A percentile compares a stretch with the other conserved stretches of the same genome.
Conservation (phyloP, 2,113 vertebrate species). For the Conger conger region DNA sequence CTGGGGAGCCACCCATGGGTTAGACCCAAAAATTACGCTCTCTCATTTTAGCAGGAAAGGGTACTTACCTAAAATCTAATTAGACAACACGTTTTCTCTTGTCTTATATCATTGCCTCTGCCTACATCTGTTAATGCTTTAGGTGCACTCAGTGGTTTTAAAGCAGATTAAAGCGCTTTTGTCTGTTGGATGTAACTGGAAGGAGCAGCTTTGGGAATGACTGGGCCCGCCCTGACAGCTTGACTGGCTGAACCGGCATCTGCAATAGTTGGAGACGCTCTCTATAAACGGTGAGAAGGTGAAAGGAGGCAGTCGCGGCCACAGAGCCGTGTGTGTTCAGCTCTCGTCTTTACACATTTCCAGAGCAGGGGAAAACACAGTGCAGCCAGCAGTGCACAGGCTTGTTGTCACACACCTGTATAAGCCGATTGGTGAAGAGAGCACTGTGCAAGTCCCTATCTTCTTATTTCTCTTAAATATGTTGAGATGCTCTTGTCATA, state of each 20-base stretch:
- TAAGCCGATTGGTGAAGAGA: neutral
- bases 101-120: neutral
- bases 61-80: neutral
- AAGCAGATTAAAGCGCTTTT: neutral
- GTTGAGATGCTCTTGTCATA: neutral
- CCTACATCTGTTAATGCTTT: neutral
- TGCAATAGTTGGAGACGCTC: neutral
- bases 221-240: neutral
- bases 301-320: neutral
- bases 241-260: neutral
- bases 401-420: neutral
- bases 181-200: neutral
- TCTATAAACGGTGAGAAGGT: neutral
- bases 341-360: neutral
- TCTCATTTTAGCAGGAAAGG: neutral
- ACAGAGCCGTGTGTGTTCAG: neutral
- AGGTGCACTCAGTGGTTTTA: neutral
- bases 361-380: neutral
- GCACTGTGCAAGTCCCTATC: neutral
- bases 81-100: neutral
- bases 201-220: neutral
- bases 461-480: neutral
- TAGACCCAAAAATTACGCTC: neutral
- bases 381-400: neutral
- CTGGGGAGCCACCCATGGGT: neutral